phyloP scores from a whole-genome alignment of 2,113 vertebrate species.

The Chaenogobius annularis region DNA sequence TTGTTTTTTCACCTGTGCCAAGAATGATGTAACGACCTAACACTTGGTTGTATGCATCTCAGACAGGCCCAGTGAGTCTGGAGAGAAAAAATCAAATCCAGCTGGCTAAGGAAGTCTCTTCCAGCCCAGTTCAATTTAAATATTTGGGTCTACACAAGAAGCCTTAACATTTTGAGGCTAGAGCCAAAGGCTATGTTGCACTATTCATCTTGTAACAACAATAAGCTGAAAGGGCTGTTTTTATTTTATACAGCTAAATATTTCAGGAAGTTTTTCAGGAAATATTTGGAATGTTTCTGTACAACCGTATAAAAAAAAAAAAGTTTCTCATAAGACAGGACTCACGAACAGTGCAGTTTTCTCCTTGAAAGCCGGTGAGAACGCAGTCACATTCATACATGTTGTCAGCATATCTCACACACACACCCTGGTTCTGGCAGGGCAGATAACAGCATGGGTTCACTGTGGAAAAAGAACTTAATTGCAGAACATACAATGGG shows the following conservation, averaged over 20 bases:
- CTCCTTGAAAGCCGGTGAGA: constrained; percentile 85
- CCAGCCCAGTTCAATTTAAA: constrained; percentile 26
- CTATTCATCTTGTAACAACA: constrained; percentile 19
- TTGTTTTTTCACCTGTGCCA: not conserved
- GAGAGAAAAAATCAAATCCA: constrained; percentile 12
- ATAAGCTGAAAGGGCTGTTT: not conserved
- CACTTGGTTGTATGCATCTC: constrained; percentile 9
- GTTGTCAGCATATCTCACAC: constrained; percentile 76
- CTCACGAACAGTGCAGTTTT: constrained; percentile 93
- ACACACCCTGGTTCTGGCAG: constrained; percentile 90
- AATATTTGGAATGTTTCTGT: constrained; percentile 28
- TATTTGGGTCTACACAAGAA: constrained; percentile 51
- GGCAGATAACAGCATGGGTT: constrained; percentile 93
- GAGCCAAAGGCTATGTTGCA: constrained; percentile 13
- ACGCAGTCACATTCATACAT: constrained; percentile 94
- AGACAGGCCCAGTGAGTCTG: constrained; percentile 5
- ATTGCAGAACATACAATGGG: not conserved
- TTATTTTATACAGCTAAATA: not conserved
- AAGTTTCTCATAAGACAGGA: constrained; percentile 37
- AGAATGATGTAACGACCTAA: constrained; percentile 21
- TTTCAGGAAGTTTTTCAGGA: not conserved
- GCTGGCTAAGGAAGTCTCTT: constrained; percentile 3
- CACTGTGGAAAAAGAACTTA: constrained; percentile 69
- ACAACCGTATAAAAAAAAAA: not conserved
- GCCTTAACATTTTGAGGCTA: not conserved